A percentile compares a stretch with the other conserved stretches of the same genome.
Conservation (phyloP, 2,113 vertebrate species). For the Calyptomena viridis region DNA sequence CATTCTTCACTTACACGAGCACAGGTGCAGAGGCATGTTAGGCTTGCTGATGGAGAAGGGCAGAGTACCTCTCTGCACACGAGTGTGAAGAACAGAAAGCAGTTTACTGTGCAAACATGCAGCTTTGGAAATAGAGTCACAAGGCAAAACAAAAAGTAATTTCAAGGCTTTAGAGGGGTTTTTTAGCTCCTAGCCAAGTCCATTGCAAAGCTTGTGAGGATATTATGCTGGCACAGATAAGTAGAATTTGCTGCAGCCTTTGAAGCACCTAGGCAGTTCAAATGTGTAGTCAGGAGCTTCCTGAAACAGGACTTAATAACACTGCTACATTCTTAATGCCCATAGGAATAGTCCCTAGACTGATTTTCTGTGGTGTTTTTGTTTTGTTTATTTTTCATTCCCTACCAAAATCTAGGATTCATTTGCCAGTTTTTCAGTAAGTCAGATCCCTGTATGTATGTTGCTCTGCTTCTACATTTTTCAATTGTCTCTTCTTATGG, state of each 20-base stretch:
- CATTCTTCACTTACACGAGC: not conserved
- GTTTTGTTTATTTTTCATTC: not conserved
- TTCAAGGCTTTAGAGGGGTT: not conserved
- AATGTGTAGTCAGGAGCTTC: not conserved
- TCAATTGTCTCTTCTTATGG: not conserved
- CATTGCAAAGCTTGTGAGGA: not conserved
- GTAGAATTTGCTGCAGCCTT: not conserved
- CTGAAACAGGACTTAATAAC: not conserved
- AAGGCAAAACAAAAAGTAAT: not conserved
- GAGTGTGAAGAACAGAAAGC: not conserved
- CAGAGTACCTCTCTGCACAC: not conserved
- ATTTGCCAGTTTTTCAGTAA: not conserved
- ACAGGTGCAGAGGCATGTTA: not conserved
- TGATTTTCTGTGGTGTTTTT: not conserved
- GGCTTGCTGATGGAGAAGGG: not conserved
- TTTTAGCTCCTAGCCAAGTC: not conserved
- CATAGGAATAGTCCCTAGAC: not conserved
- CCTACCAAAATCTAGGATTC: not conserved
- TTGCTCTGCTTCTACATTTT: not conserved
- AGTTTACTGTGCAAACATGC: not conserved
- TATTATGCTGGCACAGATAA: not conserved
- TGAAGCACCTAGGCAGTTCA: not conserved
- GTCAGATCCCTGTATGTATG: not conserved
- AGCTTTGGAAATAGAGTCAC: not conserved
- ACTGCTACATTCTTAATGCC: not conserved